Conservation (phyloP, 2,888 invertebrate genomes). For the Sphinx pinastri region DNA sequence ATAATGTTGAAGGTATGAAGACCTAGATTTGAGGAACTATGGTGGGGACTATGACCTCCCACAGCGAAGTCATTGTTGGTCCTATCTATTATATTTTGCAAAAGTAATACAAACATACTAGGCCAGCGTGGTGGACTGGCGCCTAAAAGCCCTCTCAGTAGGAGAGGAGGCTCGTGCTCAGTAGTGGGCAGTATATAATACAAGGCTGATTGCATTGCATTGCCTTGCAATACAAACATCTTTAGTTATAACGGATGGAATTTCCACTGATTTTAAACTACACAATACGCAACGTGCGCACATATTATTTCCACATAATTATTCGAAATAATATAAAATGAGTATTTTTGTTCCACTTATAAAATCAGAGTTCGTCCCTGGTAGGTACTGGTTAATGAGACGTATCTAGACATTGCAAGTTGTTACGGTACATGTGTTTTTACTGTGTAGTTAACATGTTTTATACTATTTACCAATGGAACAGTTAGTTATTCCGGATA, state of each 20-base stretch:
- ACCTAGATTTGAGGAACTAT: neutral
- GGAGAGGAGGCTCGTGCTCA: too few species aligned
- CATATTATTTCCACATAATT: too few species aligned
- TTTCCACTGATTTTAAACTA: too few species aligned
- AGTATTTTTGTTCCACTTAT: neutral
- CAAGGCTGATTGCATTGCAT: too few species aligned
- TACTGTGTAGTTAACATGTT: constrained; percentile 32
- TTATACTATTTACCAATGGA: constrained; percentile 19
- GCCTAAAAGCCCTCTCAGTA: too few species aligned
- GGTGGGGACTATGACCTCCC: neutral
- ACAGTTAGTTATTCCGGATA: constrained; percentile 25
- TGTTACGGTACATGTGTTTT: constrained; percentile 36
- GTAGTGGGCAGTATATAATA: too few species aligned
- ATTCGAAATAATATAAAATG: neutral
- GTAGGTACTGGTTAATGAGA: constrained; percentile 30
- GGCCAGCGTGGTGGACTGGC: too few species aligned
- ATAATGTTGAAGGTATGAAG: constrained; percentile 28
- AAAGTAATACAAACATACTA: neutral
- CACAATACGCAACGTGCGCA: too few species aligned
- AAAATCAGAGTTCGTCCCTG: constrained; percentile 15
- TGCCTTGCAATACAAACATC: neutral
- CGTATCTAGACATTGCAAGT: constrained; percentile 45
- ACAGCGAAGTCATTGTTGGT: too few species aligned
- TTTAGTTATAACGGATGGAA: too few species aligned
- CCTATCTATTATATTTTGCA: too few species aligned